Base-by-base conservation (phyloP, 1,140 invertebrate species). In the Bombus consobrinus region DNA sequence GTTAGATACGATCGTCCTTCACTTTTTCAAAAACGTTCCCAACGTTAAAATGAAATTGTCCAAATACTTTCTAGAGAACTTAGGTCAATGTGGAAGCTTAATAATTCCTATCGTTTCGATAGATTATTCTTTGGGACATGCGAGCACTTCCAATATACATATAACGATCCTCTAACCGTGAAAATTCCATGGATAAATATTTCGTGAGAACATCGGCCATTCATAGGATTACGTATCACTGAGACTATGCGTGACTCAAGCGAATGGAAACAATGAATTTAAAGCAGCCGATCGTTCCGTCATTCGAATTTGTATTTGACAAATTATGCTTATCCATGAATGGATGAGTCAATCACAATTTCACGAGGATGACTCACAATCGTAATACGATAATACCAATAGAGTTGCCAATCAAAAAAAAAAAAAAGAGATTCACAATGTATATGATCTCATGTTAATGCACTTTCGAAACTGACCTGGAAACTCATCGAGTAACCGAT, bases 171-270 rank as follows among this genome's bases (percentile, higher is more conserved):
- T 10, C 1, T 10, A 62, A 62, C 59, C 32, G 12, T n/a, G 53
- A 77, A 59, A 39, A 1, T 59, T 62, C 25, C 28, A 15, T 2
- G 28, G 2, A 34, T 72, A 41, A 43, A 15, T 32, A 37, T 76
- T 77, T 34, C 28, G 37, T n/a, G 75, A 62, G 53, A 59, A 59
- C 13, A 34, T 77, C 53, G 32, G 32, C 6, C 75, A 62, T 77
- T 77, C 75, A 57, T 37, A 34, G 53, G 34, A 77, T 77, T 77
- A 77, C 75, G 75, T 77, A 77, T 41, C n/a, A 18, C 75, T 39
- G 34, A 37, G 34, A n/a, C 53, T 77, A 77, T 62, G 75, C 34
- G 37, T 62, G 75, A 77, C 53, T 41, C 53, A 62, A 39, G 37
- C 18, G 75, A 77, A 62, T 62, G 75, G 37, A 59, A n/a, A 28